Conservation (phyloP, 2,888 invertebrate genomes). For the Phengaris alcon region DNA sequence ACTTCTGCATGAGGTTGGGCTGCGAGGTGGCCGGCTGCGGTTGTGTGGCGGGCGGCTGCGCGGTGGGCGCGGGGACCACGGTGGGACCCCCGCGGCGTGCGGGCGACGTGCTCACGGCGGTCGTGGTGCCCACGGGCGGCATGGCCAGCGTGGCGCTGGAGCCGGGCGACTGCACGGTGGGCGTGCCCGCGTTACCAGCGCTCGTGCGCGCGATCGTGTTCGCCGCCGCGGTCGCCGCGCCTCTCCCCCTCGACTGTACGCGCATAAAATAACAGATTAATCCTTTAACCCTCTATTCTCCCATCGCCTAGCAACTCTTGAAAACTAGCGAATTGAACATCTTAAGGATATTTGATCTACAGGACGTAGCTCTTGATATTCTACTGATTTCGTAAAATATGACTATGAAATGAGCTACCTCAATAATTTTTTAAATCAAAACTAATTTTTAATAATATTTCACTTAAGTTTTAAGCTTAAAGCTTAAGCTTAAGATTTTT, state of each 20-base stretch:
- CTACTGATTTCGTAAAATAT: background rate
- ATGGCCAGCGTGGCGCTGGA: conserved; percentile 41
- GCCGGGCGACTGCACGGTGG: conserved; percentile 60
- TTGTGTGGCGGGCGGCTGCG: conserved; percentile 52
- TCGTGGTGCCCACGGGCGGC: conserved; percentile 46
- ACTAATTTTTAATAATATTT: background rate
- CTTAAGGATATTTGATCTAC: background rate
- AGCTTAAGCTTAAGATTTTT: background rate
- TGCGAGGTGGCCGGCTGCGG: conserved; percentile 70
- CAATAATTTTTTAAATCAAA: background rate
- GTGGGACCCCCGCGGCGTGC: conserved; percentile 72
- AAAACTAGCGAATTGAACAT: conserved; percentile 15
- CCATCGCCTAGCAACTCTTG: background rate
- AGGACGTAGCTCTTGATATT: background rate
- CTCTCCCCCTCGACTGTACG: conserved; percentile 76
- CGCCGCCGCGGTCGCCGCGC: conserved; percentile 70
- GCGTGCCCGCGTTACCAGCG: conserved; percentile 77
- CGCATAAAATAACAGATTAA: conserved; percentile 12
- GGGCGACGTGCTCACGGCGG: conserved; percentile 53
- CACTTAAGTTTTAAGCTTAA: background rate
- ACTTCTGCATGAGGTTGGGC: conserved; percentile 92
- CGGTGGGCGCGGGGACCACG: conserved; percentile 71
- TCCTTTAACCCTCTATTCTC: background rate
- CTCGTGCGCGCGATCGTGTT: conserved; percentile 81
- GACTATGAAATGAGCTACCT: background rate